Evolutionary conservation across 2,888 invertebrate species (phyloP).

Genomic region (Caenorhabditis becei): DNA sequence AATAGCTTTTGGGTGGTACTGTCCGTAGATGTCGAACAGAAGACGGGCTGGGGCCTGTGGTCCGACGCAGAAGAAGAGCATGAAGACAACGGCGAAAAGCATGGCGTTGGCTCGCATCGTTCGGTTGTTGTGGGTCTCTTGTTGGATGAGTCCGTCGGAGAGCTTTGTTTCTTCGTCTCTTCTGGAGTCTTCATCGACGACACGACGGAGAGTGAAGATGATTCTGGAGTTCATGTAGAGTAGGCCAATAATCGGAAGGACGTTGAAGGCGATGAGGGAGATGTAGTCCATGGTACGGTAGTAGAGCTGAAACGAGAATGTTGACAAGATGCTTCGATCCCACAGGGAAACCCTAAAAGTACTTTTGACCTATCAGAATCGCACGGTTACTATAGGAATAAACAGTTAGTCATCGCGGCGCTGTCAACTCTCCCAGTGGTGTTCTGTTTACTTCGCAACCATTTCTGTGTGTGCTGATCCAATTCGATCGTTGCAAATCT

Average conservation of each 20-base stretch:
- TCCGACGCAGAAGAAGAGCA: conserved; percentile 80
- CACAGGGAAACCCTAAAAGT: too few species aligned
- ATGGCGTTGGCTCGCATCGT: conserved; percentile 80
- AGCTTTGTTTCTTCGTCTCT: conserved; percentile 67
- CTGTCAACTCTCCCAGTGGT: conserved; percentile 43
- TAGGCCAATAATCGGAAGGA: conserved; percentile 77
- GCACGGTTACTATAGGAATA: conserved; percentile 29
- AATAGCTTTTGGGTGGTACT: conserved; percentile 76
- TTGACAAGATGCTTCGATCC: too few species aligned
- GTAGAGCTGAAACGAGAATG: conserved; percentile 72
- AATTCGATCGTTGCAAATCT: conserved; percentile 40
- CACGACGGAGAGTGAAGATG: conserved; percentile 76
- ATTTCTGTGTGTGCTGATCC: conserved; percentile 45
- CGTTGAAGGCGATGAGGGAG: conserved; percentile 78
- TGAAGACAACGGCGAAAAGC: conserved; percentile 81
- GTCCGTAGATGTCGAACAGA: conserved; percentile 78
- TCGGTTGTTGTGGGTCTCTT: conserved; percentile 67
- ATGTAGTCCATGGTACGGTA: conserved; percentile 79
- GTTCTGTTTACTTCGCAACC: conserved; percentile 48
- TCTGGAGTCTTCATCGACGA: conserved; percentile 75
- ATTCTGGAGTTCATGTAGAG: conserved; percentile 76
- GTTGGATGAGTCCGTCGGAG: conserved; percentile 67
- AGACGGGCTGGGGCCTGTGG: conserved; percentile 81
- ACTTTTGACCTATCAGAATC: neutral
- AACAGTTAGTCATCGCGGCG: conserved; percentile 39